Evolutionary conservation across 2,797 vertebrate genomes (phyloP), one percentile per base, ranked within the genome.

Genomic region (Graptemys geographica): DNA sequence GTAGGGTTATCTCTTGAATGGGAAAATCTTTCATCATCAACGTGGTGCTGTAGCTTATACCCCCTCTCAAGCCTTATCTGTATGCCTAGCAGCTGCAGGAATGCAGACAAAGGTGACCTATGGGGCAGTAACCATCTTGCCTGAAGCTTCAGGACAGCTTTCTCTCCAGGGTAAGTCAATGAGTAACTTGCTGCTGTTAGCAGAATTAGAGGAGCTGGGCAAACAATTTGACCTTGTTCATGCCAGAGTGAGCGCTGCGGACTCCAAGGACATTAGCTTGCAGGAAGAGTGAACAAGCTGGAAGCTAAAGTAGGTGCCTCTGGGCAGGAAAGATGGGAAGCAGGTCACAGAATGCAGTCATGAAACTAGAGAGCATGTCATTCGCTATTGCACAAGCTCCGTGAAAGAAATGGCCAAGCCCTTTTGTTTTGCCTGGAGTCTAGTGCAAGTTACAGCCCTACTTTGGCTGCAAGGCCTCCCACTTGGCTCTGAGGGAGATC

Each of bases 71-170:
- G 16, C 33, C 51, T 80, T 80, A 80, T 80, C 49, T 53, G 79
- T 53, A n/a, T 31, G 78, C 79, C 33, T n/a, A 33, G 79, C 33
- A 53, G 51, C 79, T 23, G 5, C 79, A n/a, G 79, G 51, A 80
- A 53, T 23, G 7, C 65, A 23, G 80, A 81, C 57, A 41, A 47
- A 56, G 55, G 55, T 62, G 69, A 81, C 74, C 55, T 56, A 28
- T 11, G 12, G 65, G 57, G 31, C 62, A 62, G 56, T 49, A 79
- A 12, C 19, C 25, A n/a, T 25, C 51, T n/a, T 53, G 51, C 79
- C 51, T 62, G 78, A 84, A 85, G 80, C 85, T 92, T 72, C 87
- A 85, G 55, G 91, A 51, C 47, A 85, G 47, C 53, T 92, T 88
- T 65, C 78, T 5, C 86, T 81, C 25, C 53, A 33, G 53, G 41